A percentile compares a stretch with the other conserved stretches of the same genome.
Evolutionary conservation across 1,140 invertebrate species (phyloP).

Genomic region (Aporrectodea caliginosa): DNA sequence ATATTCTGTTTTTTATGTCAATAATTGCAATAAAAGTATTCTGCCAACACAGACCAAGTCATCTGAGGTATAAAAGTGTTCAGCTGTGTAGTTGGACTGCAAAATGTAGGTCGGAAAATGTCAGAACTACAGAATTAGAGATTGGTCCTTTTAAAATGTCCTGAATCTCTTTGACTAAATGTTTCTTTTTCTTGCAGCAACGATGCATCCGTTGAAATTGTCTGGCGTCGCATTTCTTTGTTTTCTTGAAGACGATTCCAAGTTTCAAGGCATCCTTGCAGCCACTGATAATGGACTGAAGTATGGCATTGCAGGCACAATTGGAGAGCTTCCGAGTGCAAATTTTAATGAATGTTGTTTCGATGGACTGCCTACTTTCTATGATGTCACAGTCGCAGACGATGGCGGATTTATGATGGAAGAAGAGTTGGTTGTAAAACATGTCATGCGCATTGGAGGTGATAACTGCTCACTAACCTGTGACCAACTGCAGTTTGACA

Average conservation of each 20-base stretch:
- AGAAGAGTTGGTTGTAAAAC: slow-evolving; percentile 26
- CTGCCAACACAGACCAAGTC: too few relatives aligned
- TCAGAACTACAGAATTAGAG: too few relatives aligned
- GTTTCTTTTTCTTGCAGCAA: too few relatives aligned
- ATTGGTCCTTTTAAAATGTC: too few relatives aligned
- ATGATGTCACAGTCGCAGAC: slow-evolving; percentile 30
- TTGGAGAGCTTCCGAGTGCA: not conserved
- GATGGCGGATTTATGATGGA: slow-evolving; percentile 27
- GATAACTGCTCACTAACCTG: slow-evolving; percentile 36
- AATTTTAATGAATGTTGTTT: slow-evolving; percentile 36
- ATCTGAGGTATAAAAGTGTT: too few relatives aligned
- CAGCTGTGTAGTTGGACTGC: too few relatives aligned
- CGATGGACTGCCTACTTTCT: slow-evolving; percentile 29
- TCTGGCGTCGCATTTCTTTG: slow-evolving; percentile 50
- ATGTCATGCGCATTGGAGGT: slow-evolving; percentile 36
- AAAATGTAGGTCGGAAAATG: too few relatives aligned
- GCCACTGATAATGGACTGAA: slow-evolving; percentile 42
- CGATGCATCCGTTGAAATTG: not conserved
- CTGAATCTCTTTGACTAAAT: too few relatives aligned
- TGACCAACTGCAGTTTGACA: slow-evolving; percentile 32
- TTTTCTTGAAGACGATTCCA: slow-evolving; percentile 48
- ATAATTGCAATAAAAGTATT: too few relatives aligned
- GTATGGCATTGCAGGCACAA: slow-evolving; percentile 40
- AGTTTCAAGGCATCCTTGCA: slow-evolving; percentile 50
- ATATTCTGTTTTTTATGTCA: too few relatives aligned